Percentiles rank a stretch among this genome's conserved stretches.
Evolutionary conservation across 2,888 invertebrate genomes (phyloP).

Genomic region (Euphydryas editha): DNA sequence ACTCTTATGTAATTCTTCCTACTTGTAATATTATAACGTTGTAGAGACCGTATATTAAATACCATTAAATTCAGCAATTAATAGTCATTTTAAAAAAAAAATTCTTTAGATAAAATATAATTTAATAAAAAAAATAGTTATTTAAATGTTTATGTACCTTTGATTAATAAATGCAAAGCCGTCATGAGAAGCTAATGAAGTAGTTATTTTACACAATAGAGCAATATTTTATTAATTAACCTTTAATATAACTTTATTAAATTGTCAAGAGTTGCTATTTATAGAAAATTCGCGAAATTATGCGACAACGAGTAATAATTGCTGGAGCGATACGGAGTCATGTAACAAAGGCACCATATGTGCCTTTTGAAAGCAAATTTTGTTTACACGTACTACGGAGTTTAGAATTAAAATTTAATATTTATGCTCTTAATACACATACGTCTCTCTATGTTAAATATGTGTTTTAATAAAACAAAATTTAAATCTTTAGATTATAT

Average conservation of each 20-base stretch:
- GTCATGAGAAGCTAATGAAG: neutral
- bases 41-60: too few relatives aligned
- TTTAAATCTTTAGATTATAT: neutral
- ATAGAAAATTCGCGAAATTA: slow-evolving; percentile 27
- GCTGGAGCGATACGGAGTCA: slow-evolving; percentile 21
- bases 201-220: neutral
- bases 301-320: slow-evolving; percentile 25
- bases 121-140: too few relatives aligned
- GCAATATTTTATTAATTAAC: neutral
- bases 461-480: neutral
- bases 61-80: too few relatives aligned
- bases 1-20: too few relatives aligned
- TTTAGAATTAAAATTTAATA: slow-evolving; percentile 29
- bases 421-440: slow-evolving; percentile 12
- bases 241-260: neutral
- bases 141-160: too few relatives aligned
- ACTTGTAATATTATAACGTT: too few relatives aligned
- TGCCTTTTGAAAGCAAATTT: slow-evolving; percentile 25
- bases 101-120: too few relatives aligned
- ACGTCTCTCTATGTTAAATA: neutral
- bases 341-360: slow-evolving; percentile 29
- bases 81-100: too few relatives aligned
- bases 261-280: neutral
- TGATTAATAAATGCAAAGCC: too few relatives aligned
- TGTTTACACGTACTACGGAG: slow-evolving; percentile 21